Percentiles rank a stretch among this genome's conserved stretches.
phyloP scores from a whole-genome alignment of 2,888 invertebrate genomes.

The Athalia circularis region DNA sequence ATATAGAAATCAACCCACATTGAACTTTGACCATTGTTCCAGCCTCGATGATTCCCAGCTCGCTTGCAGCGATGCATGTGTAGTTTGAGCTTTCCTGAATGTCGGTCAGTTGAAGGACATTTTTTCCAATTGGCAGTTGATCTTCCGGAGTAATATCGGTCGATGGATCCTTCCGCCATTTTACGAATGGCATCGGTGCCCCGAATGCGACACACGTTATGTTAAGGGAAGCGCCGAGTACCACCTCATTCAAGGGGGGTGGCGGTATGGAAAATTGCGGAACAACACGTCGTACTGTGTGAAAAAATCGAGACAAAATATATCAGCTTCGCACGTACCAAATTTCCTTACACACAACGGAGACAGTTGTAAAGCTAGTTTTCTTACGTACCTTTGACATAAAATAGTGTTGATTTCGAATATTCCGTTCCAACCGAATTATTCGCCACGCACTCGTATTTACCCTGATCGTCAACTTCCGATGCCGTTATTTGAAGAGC shows the following conservation, averaged over 20 bases:
- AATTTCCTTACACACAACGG: neutral
- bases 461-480: slow-evolving; percentile 94
- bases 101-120: slow-evolving; percentile 89
- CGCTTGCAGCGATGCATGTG: slow-evolving; percentile 97
- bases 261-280: slow-evolving; percentile 97
- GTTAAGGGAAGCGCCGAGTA: slow-evolving; percentile 92
- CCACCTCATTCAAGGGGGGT: slow-evolving; percentile 89
- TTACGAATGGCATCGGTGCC: slow-evolving; percentile 98
- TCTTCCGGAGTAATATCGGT: slow-evolving; percentile 93
- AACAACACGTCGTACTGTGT: slow-evolving; percentile 92
- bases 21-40: slow-evolving; percentile 95
- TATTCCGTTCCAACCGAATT: slow-evolving; percentile 95
- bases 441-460: slow-evolving; percentile 97
- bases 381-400: slow-evolving; percentile 88
- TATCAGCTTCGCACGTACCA: neutral
- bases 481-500: slow-evolving; percentile 92
- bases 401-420: slow-evolving; percentile 91
- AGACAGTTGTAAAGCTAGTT: neutral
- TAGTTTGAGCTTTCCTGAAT: slow-evolving; percentile 96
- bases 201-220: slow-evolving; percentile 98
- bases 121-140: slow-evolving; percentile 88
- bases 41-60: slow-evolving; percentile 93
- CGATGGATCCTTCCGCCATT: slow-evolving; percentile 90
- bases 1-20: slow-evolving; percentile 80
- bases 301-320: slow-evolving; percentile 55